A percentile compares a stretch with the other conserved stretches of the same genome.
phyloP scores from a whole-genome alignment of 2,888 invertebrate genomes.

The Frankliniella intonsa region DNA sequence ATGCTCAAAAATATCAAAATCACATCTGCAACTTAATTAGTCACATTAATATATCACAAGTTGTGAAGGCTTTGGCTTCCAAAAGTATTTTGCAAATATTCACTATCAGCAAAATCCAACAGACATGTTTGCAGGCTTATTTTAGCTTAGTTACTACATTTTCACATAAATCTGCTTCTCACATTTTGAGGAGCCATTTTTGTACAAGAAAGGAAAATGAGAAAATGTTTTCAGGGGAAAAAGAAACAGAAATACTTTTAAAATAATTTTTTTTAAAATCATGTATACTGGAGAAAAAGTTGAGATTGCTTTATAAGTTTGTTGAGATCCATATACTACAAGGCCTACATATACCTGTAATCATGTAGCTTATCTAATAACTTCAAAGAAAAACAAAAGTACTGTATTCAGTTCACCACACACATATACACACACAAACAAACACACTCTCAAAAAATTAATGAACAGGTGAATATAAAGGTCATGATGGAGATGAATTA shows the following conservation, averaged over 20 bases:
- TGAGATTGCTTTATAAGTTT: too few species aligned
- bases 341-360: too few species aligned
- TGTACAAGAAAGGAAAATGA: background rate
- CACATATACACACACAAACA: background rate
- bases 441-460: background rate
- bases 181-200: background rate
- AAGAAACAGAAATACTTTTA: background rate
- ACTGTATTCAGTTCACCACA: too few species aligned
- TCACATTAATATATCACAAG: conserved; percentile 17
- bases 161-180: background rate
- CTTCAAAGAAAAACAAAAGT: too few species aligned
- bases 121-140: background rate
- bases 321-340: too few species aligned
- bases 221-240: background rate
- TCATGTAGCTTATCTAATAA: too few species aligned
- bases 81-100: background rate
- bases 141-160: background rate
- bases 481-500: background rate
- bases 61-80: conserved; percentile 24
- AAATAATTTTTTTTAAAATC: background rate
- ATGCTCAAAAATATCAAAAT: conserved; percentile 5
- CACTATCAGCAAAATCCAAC: background rate
- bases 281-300: too few species aligned
- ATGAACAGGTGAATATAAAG: background rate
- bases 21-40: conserved; percentile 17